Evolutionary conservation across 2,888 invertebrate genomes (phyloP), one percentile per base, ranked within the genome.

Genomic region (Muschampia plurimacula): DNA sequence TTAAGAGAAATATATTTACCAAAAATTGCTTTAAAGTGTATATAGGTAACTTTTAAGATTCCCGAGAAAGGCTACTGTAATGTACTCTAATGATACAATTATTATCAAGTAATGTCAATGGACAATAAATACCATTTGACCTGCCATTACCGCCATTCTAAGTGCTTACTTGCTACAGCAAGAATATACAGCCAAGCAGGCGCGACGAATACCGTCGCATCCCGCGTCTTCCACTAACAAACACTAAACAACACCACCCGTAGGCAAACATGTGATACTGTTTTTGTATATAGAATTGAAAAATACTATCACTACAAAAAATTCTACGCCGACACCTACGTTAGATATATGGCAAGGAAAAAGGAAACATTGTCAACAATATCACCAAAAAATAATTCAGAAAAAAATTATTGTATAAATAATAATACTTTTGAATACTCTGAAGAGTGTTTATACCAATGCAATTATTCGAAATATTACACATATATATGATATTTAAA

Each of bases 51-150:
- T 92, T 91, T 93, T 89, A 91, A 93, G 91, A 92, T 91, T 92
- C 89, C 87, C 89, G 90, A 93, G 92, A 93, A 93, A 92, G 92
- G 92, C 94, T 94, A 94, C 93, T 90, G 92, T 91, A 92, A 93
- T 93, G 93, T 93, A 93, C 92, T 92, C 93, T 93, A 93, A 92
- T 92, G 93, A 94, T 93, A 94, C 92, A 92, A 93, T 93, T 93
- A 94, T 94, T 93, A 93, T 93, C 93, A 87, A 92, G 90, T 91
- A 91, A 93, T 89, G 92, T 92, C 93, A 93, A 93, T 92, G 93
- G 93, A 94, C 93, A 93, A 93, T 91, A 93, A 86, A 92, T 92
- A 93, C 92, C 93, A 92, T 90, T 90, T 91, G 93, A 93, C 93
- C 86, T 88, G 92, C 90, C 92, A 90, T 86, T 85, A 86, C 88